These are phyloP conservation scores for Gordius sp. DNA, from an alignment of 2,888 invertebrate species.

Conservation along the genomic window DNA sequence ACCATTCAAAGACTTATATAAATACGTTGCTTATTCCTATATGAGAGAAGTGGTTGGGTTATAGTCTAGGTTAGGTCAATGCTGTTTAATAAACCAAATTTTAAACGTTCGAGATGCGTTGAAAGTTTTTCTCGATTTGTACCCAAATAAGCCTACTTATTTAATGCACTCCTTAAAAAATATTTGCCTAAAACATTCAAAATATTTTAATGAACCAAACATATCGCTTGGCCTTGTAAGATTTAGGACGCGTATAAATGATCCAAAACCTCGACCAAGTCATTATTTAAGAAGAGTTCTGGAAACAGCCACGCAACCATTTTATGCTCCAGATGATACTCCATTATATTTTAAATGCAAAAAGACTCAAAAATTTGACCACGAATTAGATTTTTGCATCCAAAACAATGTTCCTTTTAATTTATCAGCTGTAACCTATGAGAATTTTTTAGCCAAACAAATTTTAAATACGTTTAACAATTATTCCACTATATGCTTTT, in stretches of 20 bases:
- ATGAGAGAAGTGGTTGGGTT: too few species aligned
- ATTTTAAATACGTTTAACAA: background rate
- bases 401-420: slow-evolving; percentile 6
- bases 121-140: too few species aligned
- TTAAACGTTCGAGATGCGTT: too few species aligned
- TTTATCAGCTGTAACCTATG: background rate
- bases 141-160: too few species aligned
- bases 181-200: too few species aligned
- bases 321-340: slow-evolving; percentile 4
- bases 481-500: background rate
- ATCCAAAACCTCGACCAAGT: slow-evolving; percentile 9
- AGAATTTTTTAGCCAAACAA: slow-evolving; percentile 10
- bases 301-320: slow-evolving; percentile 3
- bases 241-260: background rate
- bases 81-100: too few species aligned
- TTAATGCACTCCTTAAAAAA: too few species aligned
- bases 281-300: background rate
- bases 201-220: too few species aligned
- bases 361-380: background rate
- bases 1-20: too few species aligned
- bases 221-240: background rate
- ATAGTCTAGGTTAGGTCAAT: too few species aligned
- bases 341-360: background rate
- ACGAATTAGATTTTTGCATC: background rate
- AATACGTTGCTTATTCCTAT: too few species aligned